Evolutionary conservation across 2,888 invertebrate genomes (phyloP).

Genomic region (Drosophila antonietae): DNA sequence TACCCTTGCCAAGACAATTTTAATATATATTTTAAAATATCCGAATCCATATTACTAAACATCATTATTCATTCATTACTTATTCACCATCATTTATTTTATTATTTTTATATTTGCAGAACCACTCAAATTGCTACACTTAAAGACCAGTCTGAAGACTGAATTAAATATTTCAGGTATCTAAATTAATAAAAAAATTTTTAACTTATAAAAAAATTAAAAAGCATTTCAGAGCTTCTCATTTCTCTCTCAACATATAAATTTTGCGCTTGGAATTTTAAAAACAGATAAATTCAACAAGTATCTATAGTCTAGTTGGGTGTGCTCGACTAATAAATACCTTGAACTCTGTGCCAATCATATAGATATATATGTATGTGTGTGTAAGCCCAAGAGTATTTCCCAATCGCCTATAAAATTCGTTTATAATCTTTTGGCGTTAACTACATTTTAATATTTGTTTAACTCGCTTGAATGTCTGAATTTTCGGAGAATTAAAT

Average conservation of each 20-base stretch:
- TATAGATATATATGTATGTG: neutral
- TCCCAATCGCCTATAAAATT: too few species aligned
- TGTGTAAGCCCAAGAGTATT: neutral
- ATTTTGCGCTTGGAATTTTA: neutral
- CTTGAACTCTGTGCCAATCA: neutral
- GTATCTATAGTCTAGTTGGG: neutral
- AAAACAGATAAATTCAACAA: constrained; percentile 4
- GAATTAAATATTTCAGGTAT: neutral
- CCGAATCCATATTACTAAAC: neutral
- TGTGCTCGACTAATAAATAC: neutral
- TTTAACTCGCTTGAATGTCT: neutral
- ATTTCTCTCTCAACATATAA: neutral
- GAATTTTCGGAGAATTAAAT: neutral
- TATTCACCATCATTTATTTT: neutral
- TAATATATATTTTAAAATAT: neutral
- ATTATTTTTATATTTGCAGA: neutral
- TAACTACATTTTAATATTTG: neutral
- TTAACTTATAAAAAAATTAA: neutral
- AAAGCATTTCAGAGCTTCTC: neutral
- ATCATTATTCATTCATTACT: neutral
- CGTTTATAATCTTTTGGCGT: neutral
- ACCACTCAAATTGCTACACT: neutral
- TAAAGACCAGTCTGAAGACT: neutral
- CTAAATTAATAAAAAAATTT: neutral
- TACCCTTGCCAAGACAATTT: neutral